Evolutionary conservation across 2,888 invertebrate genomes (phyloP).

Genomic region (Sphecodes monilicornis): DNA sequence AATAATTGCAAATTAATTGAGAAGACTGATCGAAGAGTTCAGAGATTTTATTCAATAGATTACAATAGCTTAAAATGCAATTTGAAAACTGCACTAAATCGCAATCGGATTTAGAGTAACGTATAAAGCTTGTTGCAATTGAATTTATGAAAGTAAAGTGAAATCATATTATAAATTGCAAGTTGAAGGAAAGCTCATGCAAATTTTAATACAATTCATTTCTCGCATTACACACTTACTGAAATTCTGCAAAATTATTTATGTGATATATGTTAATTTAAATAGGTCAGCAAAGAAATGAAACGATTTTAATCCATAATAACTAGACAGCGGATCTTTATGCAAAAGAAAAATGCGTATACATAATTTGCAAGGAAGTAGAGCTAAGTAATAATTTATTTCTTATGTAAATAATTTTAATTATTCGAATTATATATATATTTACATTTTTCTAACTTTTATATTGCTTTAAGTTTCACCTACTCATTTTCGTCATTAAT

Average conservation of each 20-base stretch:
- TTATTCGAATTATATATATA: no score
- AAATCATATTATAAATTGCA: not conserved
- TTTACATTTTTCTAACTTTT: no score
- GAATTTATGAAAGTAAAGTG: not conserved
- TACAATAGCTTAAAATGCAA: not conserved
- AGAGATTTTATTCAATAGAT: not conserved
- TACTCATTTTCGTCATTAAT: no score
- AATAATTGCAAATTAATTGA: not conserved
- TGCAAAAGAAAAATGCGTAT: no score
- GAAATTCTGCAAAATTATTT: not conserved
- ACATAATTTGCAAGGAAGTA: no score
- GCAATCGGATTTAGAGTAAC: not conserved
- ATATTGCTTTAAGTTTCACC: no score
- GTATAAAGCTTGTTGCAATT: not conserved
- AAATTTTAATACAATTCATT: not conserved
- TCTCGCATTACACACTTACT: not conserved
- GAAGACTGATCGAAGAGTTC: not conserved
- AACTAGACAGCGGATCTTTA: no score
- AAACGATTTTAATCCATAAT: no score
- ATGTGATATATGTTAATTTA: no score
- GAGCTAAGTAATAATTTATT: no score
- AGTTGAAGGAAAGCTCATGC: not conserved
- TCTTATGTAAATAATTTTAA: no score
- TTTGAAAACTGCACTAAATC: not conserved
- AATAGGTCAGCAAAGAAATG: no score